Base-by-base conservation (phyloP, 37 sponge, comb jelly and placozoan species). In the Beroe ovata region DNA sequence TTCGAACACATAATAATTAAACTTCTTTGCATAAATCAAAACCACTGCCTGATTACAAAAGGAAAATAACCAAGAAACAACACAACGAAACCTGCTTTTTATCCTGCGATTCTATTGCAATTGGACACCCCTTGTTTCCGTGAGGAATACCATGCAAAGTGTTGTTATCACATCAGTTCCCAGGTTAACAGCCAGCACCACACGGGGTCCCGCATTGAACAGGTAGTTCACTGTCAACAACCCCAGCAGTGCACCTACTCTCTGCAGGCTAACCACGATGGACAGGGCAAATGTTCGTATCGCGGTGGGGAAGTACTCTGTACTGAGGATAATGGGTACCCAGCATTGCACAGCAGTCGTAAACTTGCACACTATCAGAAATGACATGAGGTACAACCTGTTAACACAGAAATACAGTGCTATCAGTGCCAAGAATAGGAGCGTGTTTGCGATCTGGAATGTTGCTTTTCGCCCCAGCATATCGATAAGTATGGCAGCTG, bases 391-490 rank as follows among this genome's bases (percentile, higher is more conserved):
- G 69, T 34, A 66, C 16, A 3, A 1, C 16, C 34, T 32, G 69
- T 66, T 66, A 19, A 66, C 69, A 66, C 69, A 66, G 36, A 66
- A 66, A 18, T 66, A 66, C 2, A 66, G 36, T 1, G 69, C 32
- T 26, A 30, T 32, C 8, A 66, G 69, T 4, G 69, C 32, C 11
- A 66, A 34, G 18, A 66, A 30, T 26, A 29, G 32, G 3, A 66
- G 16, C 1, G 34, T 1, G 4, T 11, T 30, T 2, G 69, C 14
- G 11, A 18, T 3, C 34, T 66, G 69, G 69, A 66, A 66, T 34
- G 69, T 66, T 32, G 14, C 30, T 30, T 30, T 66, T 8, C 69
- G 32, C 32, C 69, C 69, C 8, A 66, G 29, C 16, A 32, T 66
- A 25, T 66, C 69, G 16, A 66, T 34, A 4, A 66, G 16, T 2